A percentile compares a stretch with the other conserved stretches of the same genome.
These are phyloP conservation scores for Pandemis corylana DNA, from an alignment of 2,888 invertebrate genomes.

Conservation along the genomic window DNA sequence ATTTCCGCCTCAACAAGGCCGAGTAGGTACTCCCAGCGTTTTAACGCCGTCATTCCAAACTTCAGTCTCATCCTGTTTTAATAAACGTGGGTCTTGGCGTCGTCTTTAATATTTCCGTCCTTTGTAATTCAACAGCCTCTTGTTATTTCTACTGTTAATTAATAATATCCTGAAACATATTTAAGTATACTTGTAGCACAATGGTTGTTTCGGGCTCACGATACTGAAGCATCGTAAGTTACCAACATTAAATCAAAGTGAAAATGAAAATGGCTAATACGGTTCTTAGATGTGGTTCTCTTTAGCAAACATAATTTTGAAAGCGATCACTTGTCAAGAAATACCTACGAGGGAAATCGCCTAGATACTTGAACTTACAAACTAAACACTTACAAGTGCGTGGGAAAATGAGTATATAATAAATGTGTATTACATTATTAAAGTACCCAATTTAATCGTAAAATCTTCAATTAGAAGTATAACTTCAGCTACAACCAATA, in stretches of 20 bases:
- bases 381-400: slow-evolving; percentile 44
- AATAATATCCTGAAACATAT: slow-evolving; percentile 42
- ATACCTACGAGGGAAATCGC: background rate
- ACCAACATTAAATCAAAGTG: background rate
- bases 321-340: background rate
- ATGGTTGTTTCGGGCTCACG: background rate
- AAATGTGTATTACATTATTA: slow-evolving; percentile 48
- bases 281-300: background rate
- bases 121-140: slow-evolving; percentile 59
- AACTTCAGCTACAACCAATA: slow-evolving; percentile 48
- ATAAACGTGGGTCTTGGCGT: slow-evolving; percentile 57
- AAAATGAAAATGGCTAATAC: background rate
- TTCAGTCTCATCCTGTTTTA: slow-evolving; percentile 42
- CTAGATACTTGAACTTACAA: background rate
- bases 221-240: background rate
- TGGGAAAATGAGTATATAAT: slow-evolving; percentile 48
- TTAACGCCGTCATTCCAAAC: slow-evolving; percentile 40
- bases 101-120: slow-evolving; percentile 61
- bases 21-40: slow-evolving; percentile 22
- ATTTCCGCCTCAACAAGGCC: slow-evolving; percentile 36
- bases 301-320: background rate
- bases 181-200: slow-evolving; percentile 2
- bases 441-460: slow-evolving; percentile 28
- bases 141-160: slow-evolving; percentile 62
- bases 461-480: slow-evolving; percentile 51